Percentiles rank a stretch among this genome's conserved stretches.
These are phyloP conservation scores for Perca schrenkii DNA, from an alignment of 2,113 vertebrate species.

Conservation along the genomic window DNA sequence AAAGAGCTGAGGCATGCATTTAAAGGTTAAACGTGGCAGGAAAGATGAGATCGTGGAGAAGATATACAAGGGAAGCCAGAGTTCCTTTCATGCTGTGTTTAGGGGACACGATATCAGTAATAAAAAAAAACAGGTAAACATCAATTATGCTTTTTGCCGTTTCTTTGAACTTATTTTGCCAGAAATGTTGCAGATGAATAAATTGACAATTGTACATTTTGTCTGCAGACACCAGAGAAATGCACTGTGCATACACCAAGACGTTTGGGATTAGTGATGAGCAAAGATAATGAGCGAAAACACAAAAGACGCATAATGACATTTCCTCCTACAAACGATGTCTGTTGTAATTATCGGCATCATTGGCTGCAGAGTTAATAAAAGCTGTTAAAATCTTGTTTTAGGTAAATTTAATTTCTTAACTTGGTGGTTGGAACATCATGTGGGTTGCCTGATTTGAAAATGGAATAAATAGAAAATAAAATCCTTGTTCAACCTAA, in stretches of 20 bases:
- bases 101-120: background rate
- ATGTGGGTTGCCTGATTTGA: conserved; percentile 28
- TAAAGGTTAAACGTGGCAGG: background rate
- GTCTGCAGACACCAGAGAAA: conserved; percentile 14
- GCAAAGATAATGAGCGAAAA: conserved; percentile 51
- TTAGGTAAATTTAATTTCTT: conserved; percentile 32
- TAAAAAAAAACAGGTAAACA: background rate
- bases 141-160: background rate
- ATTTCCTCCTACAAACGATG: conserved; percentile 43
- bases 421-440: background rate
- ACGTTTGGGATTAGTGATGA: conserved; percentile 48
- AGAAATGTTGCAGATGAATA: conserved; percentile 15
- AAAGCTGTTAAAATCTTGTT: conserved; percentile 50
- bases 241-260: background rate
- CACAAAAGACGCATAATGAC: conserved; percentile 43
- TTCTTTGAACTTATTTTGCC: background rate
- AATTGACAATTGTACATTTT: conserved; percentile 19
- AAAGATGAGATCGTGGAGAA: background rate
- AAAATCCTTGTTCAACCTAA: conserved; percentile 21
- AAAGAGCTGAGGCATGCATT: background rate
- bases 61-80: background rate
- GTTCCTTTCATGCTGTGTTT: background rate
- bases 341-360: conserved; percentile 55
- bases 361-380: conserved; percentile 57
- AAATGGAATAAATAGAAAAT: conserved; percentile 29